Base-by-base conservation (phyloP, 2,113 vertebrate genomes). In the Hippocampus guttulatus region DNA sequence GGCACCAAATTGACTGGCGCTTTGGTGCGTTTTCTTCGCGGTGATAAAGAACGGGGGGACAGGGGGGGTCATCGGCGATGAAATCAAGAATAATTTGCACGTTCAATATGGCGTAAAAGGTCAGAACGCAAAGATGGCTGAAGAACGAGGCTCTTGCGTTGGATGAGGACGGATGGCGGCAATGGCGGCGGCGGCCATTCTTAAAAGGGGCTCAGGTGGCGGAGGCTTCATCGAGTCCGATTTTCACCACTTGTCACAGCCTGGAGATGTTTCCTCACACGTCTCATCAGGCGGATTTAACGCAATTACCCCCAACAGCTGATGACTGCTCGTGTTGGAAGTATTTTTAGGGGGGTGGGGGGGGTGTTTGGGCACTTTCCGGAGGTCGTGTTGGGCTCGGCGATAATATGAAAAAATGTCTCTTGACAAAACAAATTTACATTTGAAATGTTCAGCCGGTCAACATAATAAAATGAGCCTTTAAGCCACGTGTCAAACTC, bases 31-130 rank as follows among this genome's bases (percentile, higher is more conserved):
- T 80, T 76, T 55, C 58, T 61, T 30, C 14, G 67, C 64, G 54
- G 64, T 38, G 64, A 61, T 47, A 64, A 51, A 27, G 54, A 23
- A 41, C 20, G 15, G 58, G 10, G 3, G 10, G 15, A 12, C 3
- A n/a, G 15, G 16, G 33, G 11, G 23, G 62, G 49, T 67, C 41
- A 60, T 25, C 55, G 25, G 62, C 52, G 61, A 45, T 54, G 66
- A 71, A 80, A 87, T 85, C 71, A 78, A 88, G 84, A 88, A 80
- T 84, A 81, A 89, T 91, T 82, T 88, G 82, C 79, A 78, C 81
- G 75, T 84, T 85, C 67, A 73, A 65, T 70, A 40, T 49, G 33
- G 78, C 67, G 75, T 72, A 71, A 90, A 91, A 91, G 81, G 86
- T 89, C 90, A 88, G 25, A 21, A 25, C 72, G 74, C 74, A 83